Base-by-base conservation (phyloP, 2,888 invertebrate species). In the Barypeithes pellucidus region DNA sequence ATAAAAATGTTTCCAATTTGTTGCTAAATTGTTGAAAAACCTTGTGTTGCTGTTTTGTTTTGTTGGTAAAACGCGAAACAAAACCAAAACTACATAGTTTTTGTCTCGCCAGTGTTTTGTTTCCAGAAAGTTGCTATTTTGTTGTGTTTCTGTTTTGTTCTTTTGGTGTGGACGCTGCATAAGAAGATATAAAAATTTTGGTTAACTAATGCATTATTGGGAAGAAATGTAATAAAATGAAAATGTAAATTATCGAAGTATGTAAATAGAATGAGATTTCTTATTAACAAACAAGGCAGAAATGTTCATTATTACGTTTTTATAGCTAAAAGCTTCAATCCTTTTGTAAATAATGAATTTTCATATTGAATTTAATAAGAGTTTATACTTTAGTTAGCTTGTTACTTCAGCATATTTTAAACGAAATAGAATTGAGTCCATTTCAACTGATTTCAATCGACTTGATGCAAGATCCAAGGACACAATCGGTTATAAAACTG, bases 281-380 rank as follows among this genome's bases (percentile, higher is more conserved):
- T 61, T 68, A 50, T 57, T 54, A 68, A 29, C 63, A 60, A 67
- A 67, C 77, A 79, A 67, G 63, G 73, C 68, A 73, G 65, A 73
- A 65, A 69, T 65, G 54, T 62, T 69, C 66, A 66, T 61, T 63
- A 65, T 73, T 66, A 73, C 66, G 65, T 79, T 80, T 81, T 79
- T 79, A 79, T 80, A 80, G 79, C 77, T 79, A 76, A 75, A 77
- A 76, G 74, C 74, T 79, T 80, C 63, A 45, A 47, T 67, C 62
- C 62, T 71, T 70, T 70, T 75, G 71, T 76, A 76, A 41, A 74
- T 75, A 75, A 65, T 57, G 50, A 75, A 74, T 62, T 72, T 60
- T 67, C 73, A 68, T 70, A 75, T 75, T 73, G 52, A 75, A 75
- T 76, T 73, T 69, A 71, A 72, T 45, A 72, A 75, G 61, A 67